phyloP scores from a whole-genome alignment of 2,113 vertebrate genomes.

The Macrotus californicus region DNA sequence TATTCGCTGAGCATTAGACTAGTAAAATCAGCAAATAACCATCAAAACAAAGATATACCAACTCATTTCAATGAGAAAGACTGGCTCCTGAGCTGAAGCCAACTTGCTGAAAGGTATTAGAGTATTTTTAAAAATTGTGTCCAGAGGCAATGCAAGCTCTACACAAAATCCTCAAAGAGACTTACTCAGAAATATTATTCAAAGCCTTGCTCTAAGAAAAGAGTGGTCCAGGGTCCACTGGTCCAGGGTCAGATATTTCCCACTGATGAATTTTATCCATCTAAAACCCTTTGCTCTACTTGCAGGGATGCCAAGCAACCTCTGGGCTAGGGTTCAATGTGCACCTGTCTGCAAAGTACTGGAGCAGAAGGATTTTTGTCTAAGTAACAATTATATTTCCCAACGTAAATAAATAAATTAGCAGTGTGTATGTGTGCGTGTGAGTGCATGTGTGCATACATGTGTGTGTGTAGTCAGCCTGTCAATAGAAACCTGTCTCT shows the following conservation, averaged over 20 bases:
- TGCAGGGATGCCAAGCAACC: background rate
- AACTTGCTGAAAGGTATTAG: background rate
- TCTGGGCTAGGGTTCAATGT: background rate
- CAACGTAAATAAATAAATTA: background rate
- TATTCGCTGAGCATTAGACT: background rate
- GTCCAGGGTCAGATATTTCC: background rate
- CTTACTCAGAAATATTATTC: background rate
- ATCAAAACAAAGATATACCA: slow-evolving; percentile 37
- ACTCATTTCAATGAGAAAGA: background rate
- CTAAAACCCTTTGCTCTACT: background rate
- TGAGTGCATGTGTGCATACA: background rate
- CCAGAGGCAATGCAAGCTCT: background rate
- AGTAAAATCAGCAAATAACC: slow-evolving; percentile 44
- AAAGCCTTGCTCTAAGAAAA: background rate
- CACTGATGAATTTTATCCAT: background rate
- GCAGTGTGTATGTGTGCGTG: background rate
- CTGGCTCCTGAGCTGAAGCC: background rate
- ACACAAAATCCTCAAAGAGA: background rate
- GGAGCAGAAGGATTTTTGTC: background rate
- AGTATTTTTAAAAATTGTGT: background rate
- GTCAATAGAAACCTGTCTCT: background rate
- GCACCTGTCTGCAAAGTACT: background rate
- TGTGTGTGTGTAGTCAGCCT: background rate
- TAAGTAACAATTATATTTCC: background rate
- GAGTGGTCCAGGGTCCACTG: background rate